Evolutionary conservation across 2,797 vertebrate genomes (phyloP), one percentile per base, ranked within the genome.

Genomic region (Eutrigla gurnardus): DNA sequence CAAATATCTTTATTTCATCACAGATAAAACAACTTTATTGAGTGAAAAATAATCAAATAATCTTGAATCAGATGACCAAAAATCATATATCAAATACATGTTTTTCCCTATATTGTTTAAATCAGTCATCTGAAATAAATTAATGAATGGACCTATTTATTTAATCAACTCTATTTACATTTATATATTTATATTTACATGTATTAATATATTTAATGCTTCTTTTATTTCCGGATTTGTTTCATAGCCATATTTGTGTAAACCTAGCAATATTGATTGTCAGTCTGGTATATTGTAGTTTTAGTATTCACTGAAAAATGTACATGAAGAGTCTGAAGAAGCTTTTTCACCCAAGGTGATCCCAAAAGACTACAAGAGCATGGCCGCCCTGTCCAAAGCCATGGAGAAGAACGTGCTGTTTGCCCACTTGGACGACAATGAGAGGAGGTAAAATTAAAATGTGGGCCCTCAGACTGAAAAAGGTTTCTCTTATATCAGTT

Each of bases 341-440:
- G 11, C 5, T 61, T n/a, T 78, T 78, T 32, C 6, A 9, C 54
- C 50, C 3, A 77, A 97, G 96, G 97, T 98, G 83, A 97, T 98
- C 92, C 97, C 97, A 46, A 98, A 98, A 93, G 97, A 98, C 91
- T 98, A 97, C 80, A 97, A 97, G 81, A 97, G 95, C 40, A 98
- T 97, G 97, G 96, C 96, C 37, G 96, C 96, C 46, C 90, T 98
- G 79, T 95, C 96, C 63, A 98, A 98, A 93, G 97, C 97, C 61
- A 98, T 98, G 80, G 96, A 97, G 82, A 97, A 95, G 93, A 98
- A 98, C 1, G 97, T 97, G 65, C 93, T 98, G 42, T 98, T 98
- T 86, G 96, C 97, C 17, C 97, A 98, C 78, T 92, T 98, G 49
- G 97, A 98, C 71, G 96, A 98, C 90, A 98, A 96, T 0, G 97